Conservation (phyloP, 53 echinoderm and acorn worm genomes). For the Holothuria scabra region DNA sequence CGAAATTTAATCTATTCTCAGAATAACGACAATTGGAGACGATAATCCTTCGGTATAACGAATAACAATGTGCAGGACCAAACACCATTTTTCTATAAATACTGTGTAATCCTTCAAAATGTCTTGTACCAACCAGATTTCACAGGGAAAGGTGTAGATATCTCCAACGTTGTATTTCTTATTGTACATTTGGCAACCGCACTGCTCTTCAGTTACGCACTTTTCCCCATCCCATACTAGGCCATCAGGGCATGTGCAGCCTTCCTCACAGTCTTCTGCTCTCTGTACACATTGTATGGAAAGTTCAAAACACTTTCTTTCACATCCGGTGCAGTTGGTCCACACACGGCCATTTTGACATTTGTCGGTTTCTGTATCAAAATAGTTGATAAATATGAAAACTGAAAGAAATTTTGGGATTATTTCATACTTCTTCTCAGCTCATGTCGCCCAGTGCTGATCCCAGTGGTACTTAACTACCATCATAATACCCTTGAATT, state of each 20-base stretch:
- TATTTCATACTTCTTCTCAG: too few species aligned
- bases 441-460: too few species aligned
- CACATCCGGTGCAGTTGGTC: slow-evolving; percentile 61
- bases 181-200: slow-evolving; percentile 66
- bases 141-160: slow-evolving; percentile 50
- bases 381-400: too few species aligned
- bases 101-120: too few species aligned
- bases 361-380: slow-evolving; percentile 23
- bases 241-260: slow-evolving; percentile 72
- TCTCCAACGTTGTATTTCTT: slow-evolving; percentile 14
- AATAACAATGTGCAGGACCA: too few species aligned
- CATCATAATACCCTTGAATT: too few species aligned
- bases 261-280: slow-evolving; percentile 58
- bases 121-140: slow-evolving; percentile 61
- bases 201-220: slow-evolving; percentile 47
- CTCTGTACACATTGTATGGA: background rate
- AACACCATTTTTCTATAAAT: too few species aligned
- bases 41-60: too few species aligned
- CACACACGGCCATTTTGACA: slow-evolving; percentile 70
- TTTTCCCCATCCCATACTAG: slow-evolving; percentile 18
- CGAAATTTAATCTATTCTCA: too few species aligned
- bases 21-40: too few species aligned
- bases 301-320: slow-evolving; percentile 47
- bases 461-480: too few species aligned
- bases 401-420: too few species aligned